Base-by-base conservation (phyloP, 2,797 vertebrate genomes). In the Eulemur rubriventer region DNA sequence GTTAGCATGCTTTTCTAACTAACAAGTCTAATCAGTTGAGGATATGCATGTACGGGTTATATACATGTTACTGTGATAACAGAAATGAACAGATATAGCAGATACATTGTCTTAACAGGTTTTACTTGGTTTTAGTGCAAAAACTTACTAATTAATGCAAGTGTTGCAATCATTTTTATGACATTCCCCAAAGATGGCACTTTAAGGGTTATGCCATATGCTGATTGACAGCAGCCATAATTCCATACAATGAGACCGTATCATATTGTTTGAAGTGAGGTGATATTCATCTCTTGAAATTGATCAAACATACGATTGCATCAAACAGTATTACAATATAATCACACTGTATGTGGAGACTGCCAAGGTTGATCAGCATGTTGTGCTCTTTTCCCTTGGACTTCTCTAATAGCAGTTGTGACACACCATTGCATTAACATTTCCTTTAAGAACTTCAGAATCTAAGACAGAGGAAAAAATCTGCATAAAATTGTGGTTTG, bases 161-260 rank as follows among this genome's bases (percentile, higher is more conserved):
- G 91, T 87, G 93, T 98, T 98, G 94, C 97, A 98, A 91, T 98
- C 98, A 95, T 97, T 96, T 98, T 97, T 94, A 95, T 96, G 93
- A 92, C 78, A 91, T 98, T 98, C 97, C 98, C 96, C 98, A 97
- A 97, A 98, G 98, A 97, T 95, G 97, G 98, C 97, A 98, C 98
- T 98, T 98, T 95, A 88, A 99, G 98, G 98, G 97, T 98, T 95
- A 98, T 98, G 97, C 97, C 98, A 97, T 95, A 97, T 95, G 98
- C 96, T 99, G 99, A 99, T 98, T 98, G 98, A 98, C 98, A 99
- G 98, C 98, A 98, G 98, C 98, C 98, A 98, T 99, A 99, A 99
- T 99, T 99, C 98, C 98, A 98, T 98, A 98, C 98, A 99, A 98
- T 98, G 98, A 99, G 98, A 98, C 96, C 98, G 98, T 98, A 98